Conservation (phyloP, 2,113 vertebrate genomes). For the Hippocampus guttulatus region DNA sequence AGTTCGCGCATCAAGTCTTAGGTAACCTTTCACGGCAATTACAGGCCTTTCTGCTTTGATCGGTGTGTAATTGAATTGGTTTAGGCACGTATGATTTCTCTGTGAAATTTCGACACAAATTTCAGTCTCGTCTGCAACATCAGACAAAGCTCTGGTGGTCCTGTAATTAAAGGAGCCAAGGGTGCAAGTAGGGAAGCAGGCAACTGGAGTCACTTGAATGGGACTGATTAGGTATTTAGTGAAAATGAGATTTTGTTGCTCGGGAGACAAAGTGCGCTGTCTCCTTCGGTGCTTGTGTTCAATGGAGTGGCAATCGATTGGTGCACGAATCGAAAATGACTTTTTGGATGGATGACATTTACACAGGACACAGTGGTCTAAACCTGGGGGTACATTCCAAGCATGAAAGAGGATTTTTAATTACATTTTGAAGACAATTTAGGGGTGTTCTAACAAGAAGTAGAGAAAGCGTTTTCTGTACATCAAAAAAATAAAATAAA, state of each 20-base stretch:
- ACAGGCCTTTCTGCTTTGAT: constrained; percentile 78
- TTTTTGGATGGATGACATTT: constrained; percentile 41
- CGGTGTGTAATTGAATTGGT: constrained; percentile 79
- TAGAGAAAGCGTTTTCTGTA: background rate
- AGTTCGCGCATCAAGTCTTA: constrained; percentile 45
- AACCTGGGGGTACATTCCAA: constrained; percentile 25
- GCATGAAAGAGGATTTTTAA: constrained; percentile 33
- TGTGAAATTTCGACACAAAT: constrained; percentile 69
- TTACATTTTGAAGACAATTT: background rate
- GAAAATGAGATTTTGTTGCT: constrained; percentile 70
- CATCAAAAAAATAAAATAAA: background rate
- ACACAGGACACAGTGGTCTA: background rate
- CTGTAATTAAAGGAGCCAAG: constrained; percentile 79
- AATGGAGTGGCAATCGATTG: constrained; percentile 60
- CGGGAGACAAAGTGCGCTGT: constrained; percentile 67
- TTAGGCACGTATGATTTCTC: constrained; percentile 71
- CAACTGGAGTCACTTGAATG: constrained; percentile 72
- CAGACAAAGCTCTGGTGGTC: constrained; percentile 67
- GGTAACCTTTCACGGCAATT: constrained; percentile 73
- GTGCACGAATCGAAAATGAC: constrained; percentile 58
- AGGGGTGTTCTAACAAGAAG: background rate
- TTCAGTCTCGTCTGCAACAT: constrained; percentile 64
- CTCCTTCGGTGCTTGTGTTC: constrained; percentile 46
- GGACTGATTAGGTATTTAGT: constrained; percentile 78
- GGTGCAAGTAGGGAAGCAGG: constrained; percentile 58